These are phyloP conservation scores for Cyprinodon brontotheroides DNA, from an alignment of 2,113 vertebrate genomes.

Conservation along the genomic window DNA sequence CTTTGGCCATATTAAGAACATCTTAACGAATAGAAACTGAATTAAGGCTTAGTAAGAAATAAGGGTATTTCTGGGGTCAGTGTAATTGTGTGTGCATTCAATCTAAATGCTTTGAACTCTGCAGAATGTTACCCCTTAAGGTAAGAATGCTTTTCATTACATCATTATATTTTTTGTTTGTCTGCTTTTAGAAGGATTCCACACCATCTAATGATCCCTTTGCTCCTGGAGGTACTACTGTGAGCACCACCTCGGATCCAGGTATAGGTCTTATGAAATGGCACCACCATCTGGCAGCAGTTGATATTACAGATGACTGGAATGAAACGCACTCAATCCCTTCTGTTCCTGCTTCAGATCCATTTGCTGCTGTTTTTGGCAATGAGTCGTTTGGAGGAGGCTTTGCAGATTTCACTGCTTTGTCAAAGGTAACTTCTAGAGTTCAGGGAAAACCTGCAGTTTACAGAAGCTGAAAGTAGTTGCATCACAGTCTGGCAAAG, in stretches of 20 bases:
- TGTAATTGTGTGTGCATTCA: no score
- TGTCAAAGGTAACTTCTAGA: constrained; percentile 86
- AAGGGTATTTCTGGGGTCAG: no score
- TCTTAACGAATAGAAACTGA: no score
- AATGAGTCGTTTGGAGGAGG: constrained; percentile 89
- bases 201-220: constrained; percentile 90
- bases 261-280: constrained; percentile 76
- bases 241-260: constrained; percentile 83
- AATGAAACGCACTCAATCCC: neutral
- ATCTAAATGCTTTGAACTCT: no score
- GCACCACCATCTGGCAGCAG: constrained; percentile 39
- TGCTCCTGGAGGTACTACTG: constrained; percentile 92
- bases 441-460: neutral
- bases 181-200: constrained; percentile 81
- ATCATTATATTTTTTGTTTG: constrained; percentile 29
- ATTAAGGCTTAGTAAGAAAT: no score
- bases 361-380: constrained; percentile 93
- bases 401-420: constrained; percentile 93
- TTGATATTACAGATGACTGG: neutral
- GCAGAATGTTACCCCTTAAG: no score
- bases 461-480: neutral
- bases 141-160: no score
- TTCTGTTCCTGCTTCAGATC: constrained; percentile 77
- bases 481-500: neutral
- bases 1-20: no score